Evolutionary conservation across 2,113 vertebrate genomes (phyloP).

Genomic region (Poicephalus gulielmi): DNA sequence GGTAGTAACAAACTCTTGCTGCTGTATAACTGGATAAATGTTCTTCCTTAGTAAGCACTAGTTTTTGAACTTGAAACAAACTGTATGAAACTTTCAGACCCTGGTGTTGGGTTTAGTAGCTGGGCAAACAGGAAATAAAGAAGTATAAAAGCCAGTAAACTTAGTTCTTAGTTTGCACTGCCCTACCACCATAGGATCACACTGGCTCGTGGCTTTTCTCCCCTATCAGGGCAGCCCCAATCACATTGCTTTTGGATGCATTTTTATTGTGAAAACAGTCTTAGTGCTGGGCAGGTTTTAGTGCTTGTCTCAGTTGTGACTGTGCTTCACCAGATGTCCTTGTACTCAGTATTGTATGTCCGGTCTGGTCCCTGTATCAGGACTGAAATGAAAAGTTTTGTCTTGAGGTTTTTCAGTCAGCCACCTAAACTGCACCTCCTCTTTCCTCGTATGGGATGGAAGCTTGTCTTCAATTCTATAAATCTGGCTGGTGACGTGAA

Average conservation of each 20-base stretch:
- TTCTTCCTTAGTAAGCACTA: not conserved
- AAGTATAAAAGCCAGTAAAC: not conserved
- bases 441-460: not conserved
- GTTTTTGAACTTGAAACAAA: not conserved
- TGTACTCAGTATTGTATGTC: not conserved
- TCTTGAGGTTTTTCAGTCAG: not conserved
- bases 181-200: not conserved
- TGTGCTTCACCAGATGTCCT: not conserved
- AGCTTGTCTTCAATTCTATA: not conserved
- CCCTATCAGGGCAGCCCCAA: not conserved
- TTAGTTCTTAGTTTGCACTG: not conserved
- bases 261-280: not conserved
- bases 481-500: not conserved
- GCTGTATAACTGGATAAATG: not conserved
- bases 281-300: not conserved
- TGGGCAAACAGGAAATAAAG: not conserved
- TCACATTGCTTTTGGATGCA: not conserved
- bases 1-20: not conserved
- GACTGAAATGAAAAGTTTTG: not conserved
- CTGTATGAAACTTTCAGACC: not conserved
- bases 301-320: not conserved
- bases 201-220: not conserved
- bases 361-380: not conserved
- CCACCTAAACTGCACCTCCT: not conserved
- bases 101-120: not conserved